Conservation (phyloP, 23 tunicate genomes). For the Ascidia mentula region DNA sequence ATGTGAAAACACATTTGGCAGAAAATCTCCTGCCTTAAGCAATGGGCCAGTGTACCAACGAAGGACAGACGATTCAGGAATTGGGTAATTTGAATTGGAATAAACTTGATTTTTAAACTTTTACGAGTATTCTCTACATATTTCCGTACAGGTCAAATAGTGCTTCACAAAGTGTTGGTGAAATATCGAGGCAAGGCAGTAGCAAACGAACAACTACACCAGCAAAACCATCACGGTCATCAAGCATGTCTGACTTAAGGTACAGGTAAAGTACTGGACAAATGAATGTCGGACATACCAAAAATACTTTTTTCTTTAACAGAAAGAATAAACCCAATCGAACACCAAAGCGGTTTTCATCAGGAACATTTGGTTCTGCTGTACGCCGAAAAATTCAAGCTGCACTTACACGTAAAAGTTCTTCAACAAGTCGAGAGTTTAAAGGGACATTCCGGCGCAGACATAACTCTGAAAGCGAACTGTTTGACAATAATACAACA, state of each 20-base stretch:
- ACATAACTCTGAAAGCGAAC: slow-evolving; percentile 50
- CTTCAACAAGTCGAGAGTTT: slow-evolving; percentile 42
- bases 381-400: slow-evolving; percentile 71
- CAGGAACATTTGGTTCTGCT: slow-evolving; percentile 68
- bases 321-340: background rate
- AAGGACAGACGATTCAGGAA: slow-evolving; percentile 61
- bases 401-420: slow-evolving; percentile 53
- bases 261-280: background rate
- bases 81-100: slow-evolving; percentile 23
- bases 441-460: slow-evolving; percentile 33
- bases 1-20: slow-evolving; percentile 30
- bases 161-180: slow-evolving; percentile 4
- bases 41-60: slow-evolving; percentile 12
- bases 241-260: slow-evolving; percentile 49
- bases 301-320: background rate
- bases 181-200: background rate
- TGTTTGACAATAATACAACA: slow-evolving; percentile 18
- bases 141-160: slow-evolving; percentile 1
- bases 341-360: slow-evolving; percentile 23
- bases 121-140: too few relatives aligned
- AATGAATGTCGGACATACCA: background rate
- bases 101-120: background rate
- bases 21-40: slow-evolving; percentile 9
- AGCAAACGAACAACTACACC: background rate
- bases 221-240: slow-evolving; percentile 14